Evolutionary conservation across 2,113 vertebrate species (phyloP), one percentile per base, ranked within the genome.

Genomic region (Malurus elegans): DNA sequence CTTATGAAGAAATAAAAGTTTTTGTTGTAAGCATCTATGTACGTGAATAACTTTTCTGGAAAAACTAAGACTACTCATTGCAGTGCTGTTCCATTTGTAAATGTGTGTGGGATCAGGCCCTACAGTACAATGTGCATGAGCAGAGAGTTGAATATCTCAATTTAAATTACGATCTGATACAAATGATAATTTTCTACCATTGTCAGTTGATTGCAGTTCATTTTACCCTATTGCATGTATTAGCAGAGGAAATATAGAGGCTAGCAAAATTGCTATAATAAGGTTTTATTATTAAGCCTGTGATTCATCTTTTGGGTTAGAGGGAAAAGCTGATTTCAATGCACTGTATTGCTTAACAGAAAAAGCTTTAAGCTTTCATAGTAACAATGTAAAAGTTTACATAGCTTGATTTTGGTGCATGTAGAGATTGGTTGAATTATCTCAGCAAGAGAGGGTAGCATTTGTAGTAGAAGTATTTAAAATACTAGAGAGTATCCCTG

Each of bases 241-340:
- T 74, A 88, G 65, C 64, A 86, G 79, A 71, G n/a, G 86, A 93
- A 92, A 88, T 51, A 79, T 76, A 51, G 85, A 90, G 60, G 62
- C 47, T 88, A 66, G 38, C 53, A 82, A 75, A 94, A 86, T 86
- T 95, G 82, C 75, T 93, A 17, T 90, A 82, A 76, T 76, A 88
- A 74, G 50, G 20, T 26, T 88, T 87, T 66, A 48, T 94, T 90
- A 60, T 69, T 92, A 90, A 88, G 72, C 56, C 56, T 74, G 40
- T 94, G 93, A 96, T 88, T 95, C 79, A 87, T 88, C 67, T 53
- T 87, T 47, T 80, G 47, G 64, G 26, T 70, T 85, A 88, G 71
- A 83, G 56, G 60, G 82, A 90, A 88, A 64, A 48, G n/a, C 44
- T 89, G 32, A 2, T 91, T 94, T 90, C 54, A 38, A 2, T 76